Percentiles rank a stretch among this genome's conserved stretches.
Conservation (phyloP, 1,140 invertebrate species). For the Sitobion miscanthi region DNA sequence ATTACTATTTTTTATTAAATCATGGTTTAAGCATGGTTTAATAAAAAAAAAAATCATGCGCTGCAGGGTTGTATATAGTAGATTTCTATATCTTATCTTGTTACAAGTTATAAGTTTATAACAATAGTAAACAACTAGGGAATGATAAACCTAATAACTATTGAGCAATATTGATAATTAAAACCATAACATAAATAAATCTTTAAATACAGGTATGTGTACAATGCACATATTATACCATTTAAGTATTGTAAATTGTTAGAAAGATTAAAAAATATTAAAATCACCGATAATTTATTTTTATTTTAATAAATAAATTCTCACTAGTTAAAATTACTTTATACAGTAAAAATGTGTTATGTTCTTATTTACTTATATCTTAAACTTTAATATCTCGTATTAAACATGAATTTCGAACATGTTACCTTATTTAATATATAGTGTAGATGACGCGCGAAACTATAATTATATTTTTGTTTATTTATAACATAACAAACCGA, state of each 20-base stretch:
- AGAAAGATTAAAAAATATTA: neutral
- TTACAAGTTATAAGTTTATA: neutral
- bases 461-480: constrained; percentile 57
- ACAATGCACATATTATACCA: neutral
- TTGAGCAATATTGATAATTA: neutral
- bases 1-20: neutral
- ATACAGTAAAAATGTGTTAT: neutral
- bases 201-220: neutral
- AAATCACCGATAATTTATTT: neutral
- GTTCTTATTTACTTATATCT: neutral
- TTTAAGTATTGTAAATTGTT: neutral
- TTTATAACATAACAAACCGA: constrained; percentile 50
- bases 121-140: neutral
- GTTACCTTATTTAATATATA: constrained; percentile 46
- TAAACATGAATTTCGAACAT: neutral
- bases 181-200: neutral
- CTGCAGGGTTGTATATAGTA: no score
- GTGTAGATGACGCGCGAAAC: constrained; percentile 47
- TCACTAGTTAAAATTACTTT: neutral
- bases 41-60: no score
- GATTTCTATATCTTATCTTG: neutral
- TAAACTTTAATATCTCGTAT: neutral
- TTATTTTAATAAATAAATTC: neutral
- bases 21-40: neutral
- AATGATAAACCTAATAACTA: neutral